These are phyloP conservation scores for Gallinago paraguaiae DNA, from an alignment of 2,113 vertebrate species.

Conservation along the genomic window DNA sequence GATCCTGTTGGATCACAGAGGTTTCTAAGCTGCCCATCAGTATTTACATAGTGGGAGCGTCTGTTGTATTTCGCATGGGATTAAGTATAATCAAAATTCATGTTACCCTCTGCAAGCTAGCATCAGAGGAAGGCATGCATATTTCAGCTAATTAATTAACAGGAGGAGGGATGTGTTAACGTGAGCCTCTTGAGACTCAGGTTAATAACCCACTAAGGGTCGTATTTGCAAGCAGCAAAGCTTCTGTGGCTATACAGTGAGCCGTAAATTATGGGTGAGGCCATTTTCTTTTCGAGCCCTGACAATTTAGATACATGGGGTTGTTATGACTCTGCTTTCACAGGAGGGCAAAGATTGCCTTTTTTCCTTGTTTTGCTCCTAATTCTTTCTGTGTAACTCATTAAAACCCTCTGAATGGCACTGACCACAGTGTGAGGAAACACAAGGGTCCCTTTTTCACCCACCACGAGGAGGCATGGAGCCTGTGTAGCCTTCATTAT, in stretches of 20 bases:
- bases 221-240: not conserved
- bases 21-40: not conserved
- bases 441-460: not conserved
- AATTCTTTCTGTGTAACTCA: not conserved
- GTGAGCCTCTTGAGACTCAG: conserved; percentile 35
- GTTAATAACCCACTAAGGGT: conserved; percentile 64
- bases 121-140: conserved; percentile 44
- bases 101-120: conserved; percentile 33
- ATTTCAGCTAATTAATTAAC: conserved; percentile 71
- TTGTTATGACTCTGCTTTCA: not conserved
- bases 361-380: not conserved
- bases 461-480: not conserved
- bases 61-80: conserved; percentile 46
- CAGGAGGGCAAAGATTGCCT: not conserved
- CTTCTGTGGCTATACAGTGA: conserved; percentile 7
- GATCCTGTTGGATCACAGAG: conserved; percentile 24
- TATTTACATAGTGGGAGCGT: conserved; percentile 33
- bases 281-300: conserved; percentile 9
- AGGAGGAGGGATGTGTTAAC: conserved; percentile 45
- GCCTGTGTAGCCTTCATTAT: not conserved
- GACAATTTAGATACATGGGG: not conserved
- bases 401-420: not conserved
- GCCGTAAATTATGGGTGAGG: conserved; percentile 35
- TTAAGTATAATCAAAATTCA: conserved; percentile 66
- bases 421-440: not conserved